Evolutionary conservation across 2,888 invertebrate genomes (phyloP).

Genomic region (Listrodromus nycthemerus): DNA sequence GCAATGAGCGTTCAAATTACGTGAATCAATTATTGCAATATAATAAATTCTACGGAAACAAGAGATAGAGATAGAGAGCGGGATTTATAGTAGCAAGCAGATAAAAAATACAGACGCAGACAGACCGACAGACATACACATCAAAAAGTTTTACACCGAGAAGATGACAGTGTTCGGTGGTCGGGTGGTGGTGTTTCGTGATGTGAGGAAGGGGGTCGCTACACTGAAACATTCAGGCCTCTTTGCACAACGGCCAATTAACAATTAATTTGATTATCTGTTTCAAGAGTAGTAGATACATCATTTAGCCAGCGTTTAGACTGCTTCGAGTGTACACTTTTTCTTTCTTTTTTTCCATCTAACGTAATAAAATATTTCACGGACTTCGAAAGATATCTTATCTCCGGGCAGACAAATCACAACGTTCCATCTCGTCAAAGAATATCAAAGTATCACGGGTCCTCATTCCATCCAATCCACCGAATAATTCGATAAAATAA

Average conservation of each 20-base stretch:
- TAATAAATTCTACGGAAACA: conserved; percentile 51
- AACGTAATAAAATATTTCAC: background rate
- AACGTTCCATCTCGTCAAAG: conserved; percentile 14
- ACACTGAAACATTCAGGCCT: conserved; percentile 83
- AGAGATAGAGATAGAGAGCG: conserved; percentile 30
- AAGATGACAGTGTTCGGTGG: conserved; percentile 83
- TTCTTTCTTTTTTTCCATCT: conserved; percentile 32
- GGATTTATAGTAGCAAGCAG: conserved; percentile 61
- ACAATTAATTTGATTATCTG: conserved; percentile 76
- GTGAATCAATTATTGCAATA: conserved; percentile 20
- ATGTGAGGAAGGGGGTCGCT: conserved; percentile 83
- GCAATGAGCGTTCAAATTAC: conserved; percentile 56
- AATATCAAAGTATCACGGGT: conserved; percentile 4
- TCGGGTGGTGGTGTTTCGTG: conserved; percentile 81
- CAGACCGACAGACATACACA: conserved; percentile 77
- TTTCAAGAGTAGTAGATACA: conserved; percentile 66
- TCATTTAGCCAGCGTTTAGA: conserved; percentile 59
- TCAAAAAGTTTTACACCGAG: conserved; percentile 79
- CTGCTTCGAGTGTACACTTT: conserved; percentile 57
- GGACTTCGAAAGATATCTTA: conserved; percentile 27
- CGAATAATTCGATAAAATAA: background rate
- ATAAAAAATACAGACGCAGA: conserved; percentile 72
- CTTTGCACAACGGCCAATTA: conserved; percentile 79
- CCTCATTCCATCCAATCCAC: conserved; percentile 3
- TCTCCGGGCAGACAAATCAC: conserved; percentile 33